These are phyloP conservation scores for Nowickia ferox DNA, from an alignment of 2,888 invertebrate species.

Conservation along the genomic window DNA sequence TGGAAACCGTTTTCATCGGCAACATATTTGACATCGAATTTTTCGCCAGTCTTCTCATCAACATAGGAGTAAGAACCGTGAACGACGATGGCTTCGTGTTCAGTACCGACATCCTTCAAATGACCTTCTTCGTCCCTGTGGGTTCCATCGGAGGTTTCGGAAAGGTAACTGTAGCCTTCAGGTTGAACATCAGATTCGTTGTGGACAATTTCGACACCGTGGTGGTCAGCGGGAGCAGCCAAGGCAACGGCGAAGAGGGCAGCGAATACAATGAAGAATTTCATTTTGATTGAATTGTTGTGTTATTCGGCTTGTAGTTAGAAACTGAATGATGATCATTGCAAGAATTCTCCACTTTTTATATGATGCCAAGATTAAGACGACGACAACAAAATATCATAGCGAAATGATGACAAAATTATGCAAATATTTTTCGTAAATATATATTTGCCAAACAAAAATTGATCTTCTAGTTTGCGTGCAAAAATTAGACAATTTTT, in stretches of 20 bases:
- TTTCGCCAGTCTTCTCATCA: conserved; percentile 73
- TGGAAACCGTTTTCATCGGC: conserved; percentile 75
- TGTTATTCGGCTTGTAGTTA: conserved; percentile 20
- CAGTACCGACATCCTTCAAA: conserved; percentile 77
- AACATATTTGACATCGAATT: conserved; percentile 73
- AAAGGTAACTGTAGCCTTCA: conserved; percentile 84
- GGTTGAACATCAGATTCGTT: conserved; percentile 84
- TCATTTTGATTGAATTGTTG: conserved; percentile 73
- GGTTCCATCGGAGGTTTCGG: conserved; percentile 76
- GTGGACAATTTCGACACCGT: conserved; percentile 84
- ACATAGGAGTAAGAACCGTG: conserved; percentile 74
- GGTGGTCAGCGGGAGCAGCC: conserved; percentile 73
- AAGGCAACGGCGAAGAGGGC: conserved; percentile 79
- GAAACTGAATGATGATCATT: conserved; percentile 28
- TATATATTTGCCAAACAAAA: conserved; percentile 12
- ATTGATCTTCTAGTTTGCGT: conserved; percentile 27
- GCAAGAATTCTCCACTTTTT: conserved; percentile 24
- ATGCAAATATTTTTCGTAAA: not conserved
- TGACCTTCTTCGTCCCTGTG: conserved; percentile 72
- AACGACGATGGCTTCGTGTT: conserved; percentile 74
- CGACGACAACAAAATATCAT: not conserved
- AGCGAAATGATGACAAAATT: conserved; percentile 39
- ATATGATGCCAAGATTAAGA: conserved; percentile 11
- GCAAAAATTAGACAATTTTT: conserved; percentile 36
- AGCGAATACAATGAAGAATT: conserved; percentile 81